Evolutionary conservation across 1,140 invertebrate species (phyloP).

Genomic region (Trachelipus rathkii): DNA sequence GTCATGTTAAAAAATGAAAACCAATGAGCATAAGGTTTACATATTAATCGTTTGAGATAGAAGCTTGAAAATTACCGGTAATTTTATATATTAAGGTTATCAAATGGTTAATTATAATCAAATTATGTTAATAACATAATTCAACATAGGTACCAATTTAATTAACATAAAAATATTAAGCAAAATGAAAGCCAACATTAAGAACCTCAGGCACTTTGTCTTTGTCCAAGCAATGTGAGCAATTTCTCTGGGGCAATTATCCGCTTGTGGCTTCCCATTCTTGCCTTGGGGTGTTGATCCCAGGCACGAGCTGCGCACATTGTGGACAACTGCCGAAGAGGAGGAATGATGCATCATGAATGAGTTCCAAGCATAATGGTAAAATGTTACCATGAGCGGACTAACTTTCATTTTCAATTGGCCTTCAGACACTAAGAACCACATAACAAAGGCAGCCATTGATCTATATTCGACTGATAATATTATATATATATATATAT

Average conservation of each 20-base stretch:
- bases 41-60: too few species aligned
- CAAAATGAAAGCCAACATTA: too few species aligned
- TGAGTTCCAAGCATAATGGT: not conserved
- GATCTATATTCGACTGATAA: not conserved
- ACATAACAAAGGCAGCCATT: not conserved
- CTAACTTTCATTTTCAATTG: not conserved
- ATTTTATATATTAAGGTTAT: too few species aligned
- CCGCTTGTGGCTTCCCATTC: constrained; percentile 26
- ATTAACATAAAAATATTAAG: too few species aligned
- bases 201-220: constrained; percentile 22
- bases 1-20: too few species aligned
- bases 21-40: too few species aligned
- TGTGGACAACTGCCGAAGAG: constrained; percentile 5
- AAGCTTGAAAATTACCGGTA: too few species aligned
- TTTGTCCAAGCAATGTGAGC: constrained; percentile 14
- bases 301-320: constrained; percentile 19
- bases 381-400: not conserved
- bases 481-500: too few species aligned
- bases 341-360: not conserved
- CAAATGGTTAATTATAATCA: too few species aligned
- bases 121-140: too few species aligned
- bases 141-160: too few species aligned
- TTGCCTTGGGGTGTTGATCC: constrained; percentile 24
- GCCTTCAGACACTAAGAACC: not conserved
- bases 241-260: constrained; percentile 29